Evolutionary conservation across 1,140 invertebrate genomes (phyloP).

Genomic region (Lasioglossum albipes): DNA sequence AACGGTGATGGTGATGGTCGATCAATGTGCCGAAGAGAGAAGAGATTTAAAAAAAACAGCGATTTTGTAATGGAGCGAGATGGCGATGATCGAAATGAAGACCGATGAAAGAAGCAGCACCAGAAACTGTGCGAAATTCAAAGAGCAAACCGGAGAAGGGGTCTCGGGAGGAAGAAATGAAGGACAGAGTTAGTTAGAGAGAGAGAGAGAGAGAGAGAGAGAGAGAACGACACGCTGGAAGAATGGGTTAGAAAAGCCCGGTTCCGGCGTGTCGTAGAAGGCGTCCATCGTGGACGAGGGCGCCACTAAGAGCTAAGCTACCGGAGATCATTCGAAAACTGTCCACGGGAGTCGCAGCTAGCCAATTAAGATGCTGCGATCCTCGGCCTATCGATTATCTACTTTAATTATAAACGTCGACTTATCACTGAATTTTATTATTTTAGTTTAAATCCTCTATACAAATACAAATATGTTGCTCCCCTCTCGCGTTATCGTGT

Average conservation of each 20-base stretch:
- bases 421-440: conserved; percentile 78
- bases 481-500: conserved; percentile 48
- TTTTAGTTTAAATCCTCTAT: conserved; percentile 76
- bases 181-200: conserved; percentile 23
- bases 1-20: neutral
- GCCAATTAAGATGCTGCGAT: conserved; percentile 79
- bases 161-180: conserved; percentile 25
- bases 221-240: conserved; percentile 32
- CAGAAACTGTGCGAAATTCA: neutral
- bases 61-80: neutral
- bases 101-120: conserved; percentile 36
- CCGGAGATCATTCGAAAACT: conserved; percentile 81
- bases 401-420: conserved; percentile 79
- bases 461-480: conserved; percentile 70
- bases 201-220: conserved; percentile 27
- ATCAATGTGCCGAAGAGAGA: neutral
- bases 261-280: conserved; percentile 67
- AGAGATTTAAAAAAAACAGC: neutral
- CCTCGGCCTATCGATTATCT: conserved; percentile 80
- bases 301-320: conserved; percentile 79
- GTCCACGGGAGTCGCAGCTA: conserved; percentile 78
- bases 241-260: conserved; percentile 45
- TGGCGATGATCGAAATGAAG: neutral
- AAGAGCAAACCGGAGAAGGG: conserved; percentile 14
- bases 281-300: conserved; percentile 70